Evolutionary conservation across 2,888 invertebrate genomes (phyloP).

Genomic region (Drosophila borealis): DNA sequence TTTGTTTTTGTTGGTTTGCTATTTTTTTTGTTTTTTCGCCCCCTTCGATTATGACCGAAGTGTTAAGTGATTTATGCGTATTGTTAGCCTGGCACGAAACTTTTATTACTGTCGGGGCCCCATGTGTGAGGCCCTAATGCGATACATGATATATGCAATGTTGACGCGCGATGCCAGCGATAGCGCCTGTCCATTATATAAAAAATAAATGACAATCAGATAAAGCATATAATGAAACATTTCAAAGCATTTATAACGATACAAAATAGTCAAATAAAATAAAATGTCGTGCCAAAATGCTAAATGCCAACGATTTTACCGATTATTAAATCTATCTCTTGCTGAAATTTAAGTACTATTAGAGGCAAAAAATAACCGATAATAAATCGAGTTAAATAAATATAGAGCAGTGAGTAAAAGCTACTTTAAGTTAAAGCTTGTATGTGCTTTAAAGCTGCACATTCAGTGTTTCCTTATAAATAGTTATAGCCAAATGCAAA

Average conservation of each 20-base stretch:
- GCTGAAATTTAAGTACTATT: constrained; percentile 1
- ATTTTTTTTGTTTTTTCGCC: constrained; percentile 6
- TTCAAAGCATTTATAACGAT: constrained; percentile 38
- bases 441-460: neutral
- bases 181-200: constrained; percentile 26
- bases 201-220: constrained; percentile 51
- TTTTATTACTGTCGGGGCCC: constrained; percentile 27
- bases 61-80: constrained; percentile 70
- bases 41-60: constrained; percentile 46
- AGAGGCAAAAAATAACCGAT: too few species aligned
- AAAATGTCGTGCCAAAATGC: constrained; percentile 28
- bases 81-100: constrained; percentile 49
- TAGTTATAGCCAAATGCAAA: too few species aligned
- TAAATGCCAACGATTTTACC: constrained; percentile 12
- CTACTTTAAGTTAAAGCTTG: neutral
- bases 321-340: neutral
- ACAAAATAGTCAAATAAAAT: constrained; percentile 8
- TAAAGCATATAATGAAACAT: constrained; percentile 39
- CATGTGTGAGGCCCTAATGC: constrained; percentile 22
- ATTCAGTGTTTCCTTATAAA: too few species aligned
- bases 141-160: constrained; percentile 40
- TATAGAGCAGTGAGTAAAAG: neutral
- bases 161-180: constrained; percentile 31
- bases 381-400: neutral
- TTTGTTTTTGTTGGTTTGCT: neutral